These are phyloP conservation scores for Picus viridis DNA, from an alignment of 2,797 vertebrate species.

Conservation along the genomic window DNA sequence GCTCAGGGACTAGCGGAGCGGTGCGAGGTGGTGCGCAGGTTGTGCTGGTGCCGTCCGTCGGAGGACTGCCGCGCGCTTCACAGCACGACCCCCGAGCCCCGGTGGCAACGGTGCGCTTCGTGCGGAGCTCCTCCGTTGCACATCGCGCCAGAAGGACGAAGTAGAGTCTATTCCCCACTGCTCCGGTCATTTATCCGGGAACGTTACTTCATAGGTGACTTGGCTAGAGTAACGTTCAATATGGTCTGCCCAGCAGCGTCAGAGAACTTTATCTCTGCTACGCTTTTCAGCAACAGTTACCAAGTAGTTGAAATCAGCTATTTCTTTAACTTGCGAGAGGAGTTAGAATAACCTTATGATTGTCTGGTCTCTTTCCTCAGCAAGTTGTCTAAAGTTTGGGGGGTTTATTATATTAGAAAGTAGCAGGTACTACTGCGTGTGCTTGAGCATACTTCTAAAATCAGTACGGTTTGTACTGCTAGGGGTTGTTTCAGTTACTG, in stretches of 20 bases:
- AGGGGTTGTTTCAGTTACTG: not conserved
- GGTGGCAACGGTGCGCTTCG: fast-evolving
- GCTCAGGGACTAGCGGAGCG: not conserved
- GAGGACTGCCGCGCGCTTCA: too few species aligned
- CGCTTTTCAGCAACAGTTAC: not conserved
- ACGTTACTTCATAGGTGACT: not conserved
- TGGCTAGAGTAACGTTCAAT: too few species aligned
- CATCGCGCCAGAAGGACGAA: fast-evolving
- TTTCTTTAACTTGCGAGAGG: not conserved
- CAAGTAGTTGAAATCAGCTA: not conserved
- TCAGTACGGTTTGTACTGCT: not conserved
- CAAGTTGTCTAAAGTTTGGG: not conserved
- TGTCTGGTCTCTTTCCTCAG: not conserved
- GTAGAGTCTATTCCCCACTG: fast-evolving
- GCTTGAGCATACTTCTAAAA: not conserved
- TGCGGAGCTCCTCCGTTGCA: not conserved
- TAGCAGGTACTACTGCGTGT: not conserved
- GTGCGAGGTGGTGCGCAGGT: not conserved
- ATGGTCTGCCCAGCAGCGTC: fast-evolving
- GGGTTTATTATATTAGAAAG: not conserved
- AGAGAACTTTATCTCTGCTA: not conserved
- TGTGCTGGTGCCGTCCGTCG: too few species aligned
- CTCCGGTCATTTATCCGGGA: not conserved
- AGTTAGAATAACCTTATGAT: not conserved
- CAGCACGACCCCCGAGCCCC: not conserved